These are phyloP conservation scores for Heliconius eleuchia DNA, from an alignment of 1,140 invertebrate genomes.

Conservation along the genomic window DNA sequence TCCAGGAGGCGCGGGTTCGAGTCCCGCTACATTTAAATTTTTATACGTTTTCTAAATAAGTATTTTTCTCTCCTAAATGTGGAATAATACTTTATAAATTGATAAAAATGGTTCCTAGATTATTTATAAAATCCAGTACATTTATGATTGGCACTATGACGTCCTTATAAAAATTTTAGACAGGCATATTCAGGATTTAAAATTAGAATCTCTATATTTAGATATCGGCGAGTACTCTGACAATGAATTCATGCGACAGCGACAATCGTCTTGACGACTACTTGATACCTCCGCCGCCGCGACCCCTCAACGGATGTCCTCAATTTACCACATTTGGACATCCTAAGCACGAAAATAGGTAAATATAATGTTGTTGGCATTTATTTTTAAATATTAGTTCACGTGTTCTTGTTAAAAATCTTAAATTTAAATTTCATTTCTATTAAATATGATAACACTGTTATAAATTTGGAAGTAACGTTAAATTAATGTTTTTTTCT, in stretches of 20 bases:
- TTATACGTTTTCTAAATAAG: too few species aligned
- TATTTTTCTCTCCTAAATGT: too few species aligned
- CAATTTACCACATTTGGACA: conserved; percentile 76
- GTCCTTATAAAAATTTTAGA: background rate
- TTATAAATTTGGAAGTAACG: too few species aligned
- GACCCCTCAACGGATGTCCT: conserved; percentile 74
- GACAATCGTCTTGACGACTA: conserved; percentile 80
- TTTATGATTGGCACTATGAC: background rate
- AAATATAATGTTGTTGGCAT: conserved; percentile 23
- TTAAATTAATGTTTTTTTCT: too few species aligned
- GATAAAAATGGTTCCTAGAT: too few species aligned
- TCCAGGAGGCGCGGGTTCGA: too few species aligned
- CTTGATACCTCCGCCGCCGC: conserved; percentile 82
- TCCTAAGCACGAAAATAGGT: conserved; percentile 70
- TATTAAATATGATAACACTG: too few species aligned
- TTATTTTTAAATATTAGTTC: background rate
- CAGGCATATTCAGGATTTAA: background rate
- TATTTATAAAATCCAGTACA: too few species aligned
- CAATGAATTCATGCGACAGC: conserved; percentile 71
- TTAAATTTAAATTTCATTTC: background rate
- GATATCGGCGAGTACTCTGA: conserved; percentile 73
- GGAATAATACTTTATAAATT: too few species aligned
- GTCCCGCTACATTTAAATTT: too few species aligned
- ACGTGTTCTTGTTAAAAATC: background rate
- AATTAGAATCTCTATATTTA: conserved; percentile 39